phyloP scores from a whole-genome alignment of 2,888 invertebrate species.

The Oxytorus armatus region DNA sequence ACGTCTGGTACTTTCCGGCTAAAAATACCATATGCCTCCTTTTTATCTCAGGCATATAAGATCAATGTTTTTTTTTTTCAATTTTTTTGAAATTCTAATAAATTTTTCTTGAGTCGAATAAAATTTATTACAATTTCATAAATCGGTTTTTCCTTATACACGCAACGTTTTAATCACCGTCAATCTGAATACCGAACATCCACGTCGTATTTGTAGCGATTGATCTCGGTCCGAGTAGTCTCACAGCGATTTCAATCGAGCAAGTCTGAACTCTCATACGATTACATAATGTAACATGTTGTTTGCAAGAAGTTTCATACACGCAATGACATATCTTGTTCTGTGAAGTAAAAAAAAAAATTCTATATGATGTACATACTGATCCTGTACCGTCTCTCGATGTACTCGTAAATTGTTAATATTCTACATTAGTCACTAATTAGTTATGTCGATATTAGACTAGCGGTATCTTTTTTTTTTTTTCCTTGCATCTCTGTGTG shows the following conservation, averaged over 20 bases:
- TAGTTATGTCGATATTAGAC: conserved; percentile 26
- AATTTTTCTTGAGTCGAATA: neutral
- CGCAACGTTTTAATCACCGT: neutral
- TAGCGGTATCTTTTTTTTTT: neutral
- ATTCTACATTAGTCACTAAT: conserved; percentile 9
- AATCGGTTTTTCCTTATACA: conserved; percentile 7
- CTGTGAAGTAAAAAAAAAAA: neutral
- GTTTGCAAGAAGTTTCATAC: conserved; percentile 36
- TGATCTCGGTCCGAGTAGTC: conserved; percentile 11
- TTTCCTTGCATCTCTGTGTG: conserved; percentile 11
- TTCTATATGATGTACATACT: conserved; percentile 29
- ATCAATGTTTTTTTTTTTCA: neutral
- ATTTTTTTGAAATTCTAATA: neutral
- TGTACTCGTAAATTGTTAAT: conserved; percentile 36
- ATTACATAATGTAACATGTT: conserved; percentile 32
- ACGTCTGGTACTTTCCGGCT: too few species aligned
- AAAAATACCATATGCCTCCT: too few species aligned
- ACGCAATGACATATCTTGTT: conserved; percentile 10
- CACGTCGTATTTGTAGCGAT: conserved; percentile 16
- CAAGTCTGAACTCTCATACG: conserved; percentile 13
- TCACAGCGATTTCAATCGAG: conserved; percentile 14
- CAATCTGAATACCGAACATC: neutral
- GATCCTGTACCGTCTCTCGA: neutral
- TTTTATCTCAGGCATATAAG: too few species aligned
- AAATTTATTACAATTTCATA: neutral